Evolutionary conservation across 2,797 vertebrate genomes (phyloP).

Genomic region (Hozukius guyotensis): DNA sequence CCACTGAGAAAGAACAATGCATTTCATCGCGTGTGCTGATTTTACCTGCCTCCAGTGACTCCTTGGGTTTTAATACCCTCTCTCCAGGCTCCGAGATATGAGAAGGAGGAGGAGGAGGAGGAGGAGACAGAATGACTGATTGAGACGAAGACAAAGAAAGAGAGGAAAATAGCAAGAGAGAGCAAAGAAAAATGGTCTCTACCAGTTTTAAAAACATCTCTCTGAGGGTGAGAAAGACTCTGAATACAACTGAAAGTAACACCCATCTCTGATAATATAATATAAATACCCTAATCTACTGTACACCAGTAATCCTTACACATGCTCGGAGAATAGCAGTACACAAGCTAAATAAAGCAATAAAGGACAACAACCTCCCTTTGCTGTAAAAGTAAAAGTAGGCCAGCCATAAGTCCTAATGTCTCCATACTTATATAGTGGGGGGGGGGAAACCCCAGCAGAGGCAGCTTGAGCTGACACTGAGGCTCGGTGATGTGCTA

Average conservation of each 20-base stretch:
- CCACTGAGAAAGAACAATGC: slow-evolving; percentile 28
- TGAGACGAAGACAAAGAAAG: slow-evolving; percentile 4
- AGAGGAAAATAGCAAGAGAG: neutral
- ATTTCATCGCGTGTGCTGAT: slow-evolving; percentile 15
- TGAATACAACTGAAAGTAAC: slow-evolving; percentile 7
- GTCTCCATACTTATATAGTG: slow-evolving; percentile 1
- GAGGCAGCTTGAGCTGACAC: slow-evolving; percentile 56
- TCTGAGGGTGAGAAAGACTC: neutral
- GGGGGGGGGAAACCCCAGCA: neutral
- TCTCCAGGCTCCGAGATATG: slow-evolving; percentile 4
- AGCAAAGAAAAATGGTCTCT: neutral
- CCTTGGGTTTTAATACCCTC: slow-evolving; percentile 28
- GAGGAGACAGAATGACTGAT: neutral
- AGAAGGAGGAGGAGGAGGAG: neutral
- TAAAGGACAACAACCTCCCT: slow-evolving; percentile 45
- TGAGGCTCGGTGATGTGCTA: slow-evolving; percentile 50
- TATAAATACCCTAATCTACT: slow-evolving; percentile 37
- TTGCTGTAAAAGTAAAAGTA: slow-evolving; percentile 57
- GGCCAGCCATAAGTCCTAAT: slow-evolving; percentile 40
- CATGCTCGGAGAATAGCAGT: slow-evolving; percentile 13
- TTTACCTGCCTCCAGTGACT: slow-evolving; percentile 40
- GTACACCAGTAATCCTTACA: slow-evolving; percentile 50
- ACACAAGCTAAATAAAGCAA: slow-evolving; percentile 34
- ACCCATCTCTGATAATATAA: slow-evolving; percentile 16
- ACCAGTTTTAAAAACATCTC: slow-evolving; percentile 5